Percentiles rank a stretch among this genome's conserved stretches.
Evolutionary conservation across 53 echinoderm and acorn worm genomes (phyloP).

Genomic region (Apostichopus leukothele): DNA sequence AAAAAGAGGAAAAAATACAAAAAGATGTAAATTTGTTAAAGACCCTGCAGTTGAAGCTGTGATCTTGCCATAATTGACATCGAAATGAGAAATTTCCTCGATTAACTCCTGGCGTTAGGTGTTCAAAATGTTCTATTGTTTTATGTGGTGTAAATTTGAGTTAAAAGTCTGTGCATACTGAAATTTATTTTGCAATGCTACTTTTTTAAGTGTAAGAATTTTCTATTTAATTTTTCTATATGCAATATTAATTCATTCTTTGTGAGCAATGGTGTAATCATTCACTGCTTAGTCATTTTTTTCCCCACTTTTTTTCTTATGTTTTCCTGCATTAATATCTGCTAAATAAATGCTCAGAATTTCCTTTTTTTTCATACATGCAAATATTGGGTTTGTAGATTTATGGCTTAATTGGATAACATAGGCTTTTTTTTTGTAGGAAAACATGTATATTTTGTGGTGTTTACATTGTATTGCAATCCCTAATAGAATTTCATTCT

Average conservation of each 20-base stretch:
- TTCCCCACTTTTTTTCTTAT: too few species aligned
- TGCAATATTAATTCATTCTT: constrained; percentile 41
- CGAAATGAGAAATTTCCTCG: neutral
- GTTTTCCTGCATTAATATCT: too few species aligned
- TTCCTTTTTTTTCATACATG: too few species aligned
- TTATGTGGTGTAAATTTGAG: constrained; percentile 5
- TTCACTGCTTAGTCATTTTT: neutral
- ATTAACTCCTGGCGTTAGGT: too few species aligned
- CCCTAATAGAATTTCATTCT: neutral
- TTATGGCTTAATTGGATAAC: too few species aligned
- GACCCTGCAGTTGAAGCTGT: neutral
- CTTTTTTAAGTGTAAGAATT: constrained; percentile 31
- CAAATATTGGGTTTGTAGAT: too few species aligned
- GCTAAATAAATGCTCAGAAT: too few species aligned
- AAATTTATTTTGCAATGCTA: constrained; percentile 48
- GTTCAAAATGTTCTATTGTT: neutral
- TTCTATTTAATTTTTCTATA: constrained; percentile 12
- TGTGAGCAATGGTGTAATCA: constrained; percentile 28
- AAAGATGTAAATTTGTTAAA: too few species aligned
- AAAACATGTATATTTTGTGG: neutral
- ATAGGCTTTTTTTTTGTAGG: neutral
- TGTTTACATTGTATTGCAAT: neutral
- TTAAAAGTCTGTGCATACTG: constrained; percentile 47
- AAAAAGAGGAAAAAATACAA: too few species aligned
- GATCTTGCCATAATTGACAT: neutral